Percentiles rank a stretch among this genome's conserved stretches.
Conservation (phyloP, 1,140 invertebrate species). For the Linepithema humile region DNA sequence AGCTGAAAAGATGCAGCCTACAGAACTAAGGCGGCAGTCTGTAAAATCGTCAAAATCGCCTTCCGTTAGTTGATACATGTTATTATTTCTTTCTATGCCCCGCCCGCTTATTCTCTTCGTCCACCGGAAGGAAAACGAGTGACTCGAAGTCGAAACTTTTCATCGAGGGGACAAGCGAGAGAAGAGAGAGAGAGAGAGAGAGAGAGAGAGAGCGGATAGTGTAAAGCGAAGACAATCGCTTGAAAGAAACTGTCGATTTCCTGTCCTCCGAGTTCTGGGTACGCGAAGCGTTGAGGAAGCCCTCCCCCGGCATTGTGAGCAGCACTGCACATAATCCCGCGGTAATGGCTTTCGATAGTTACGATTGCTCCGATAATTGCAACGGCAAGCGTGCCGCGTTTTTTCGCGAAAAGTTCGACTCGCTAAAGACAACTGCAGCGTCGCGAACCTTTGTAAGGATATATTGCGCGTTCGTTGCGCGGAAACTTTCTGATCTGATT, state of each 20-base stretch:
- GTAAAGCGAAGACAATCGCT: conserved; percentile 29
- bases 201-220: neutral
- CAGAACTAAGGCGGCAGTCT: conserved; percentile 24
- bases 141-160: conserved; percentile 44
- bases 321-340: conserved; percentile 42
- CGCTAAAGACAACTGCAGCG: conserved; percentile 14
- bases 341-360: conserved; percentile 55
- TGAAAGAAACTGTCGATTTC: conserved; percentile 40
- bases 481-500: neutral
- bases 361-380: conserved; percentile 49
- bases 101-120: neutral
- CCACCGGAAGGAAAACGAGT: conserved; percentile 21
- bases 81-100: conserved; percentile 9
- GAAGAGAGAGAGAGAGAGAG: too few species aligned
- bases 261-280: conserved; percentile 10
- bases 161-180: conserved; percentile 6
- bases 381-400: conserved; percentile 2
- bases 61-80: conserved; percentile 48
- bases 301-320: conserved; percentile 7
- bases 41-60: conserved; percentile 67
- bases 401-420: conserved; percentile 16
- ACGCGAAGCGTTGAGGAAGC: conserved; percentile 22
- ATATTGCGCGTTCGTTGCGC: neutral
- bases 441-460: neutral
- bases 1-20: conserved; percentile 35